Conservation (phyloP, 2,113 vertebrate species). For the Callaeas wilsoni region DNA sequence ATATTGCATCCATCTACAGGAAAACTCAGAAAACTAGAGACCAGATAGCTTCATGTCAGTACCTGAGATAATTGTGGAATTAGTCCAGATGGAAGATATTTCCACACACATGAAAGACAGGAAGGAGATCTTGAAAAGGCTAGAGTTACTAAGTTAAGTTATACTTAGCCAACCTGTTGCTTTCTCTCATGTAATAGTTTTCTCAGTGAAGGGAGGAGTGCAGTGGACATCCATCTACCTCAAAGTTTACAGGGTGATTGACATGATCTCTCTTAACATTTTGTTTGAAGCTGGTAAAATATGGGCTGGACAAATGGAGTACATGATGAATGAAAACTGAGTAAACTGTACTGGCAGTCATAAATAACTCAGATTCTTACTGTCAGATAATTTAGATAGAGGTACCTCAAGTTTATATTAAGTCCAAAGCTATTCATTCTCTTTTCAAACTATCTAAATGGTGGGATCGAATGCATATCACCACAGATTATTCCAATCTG, state of each 20-base stretch:
- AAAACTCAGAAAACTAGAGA: not conserved
- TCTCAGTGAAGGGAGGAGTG: not conserved
- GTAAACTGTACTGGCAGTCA: not conserved
- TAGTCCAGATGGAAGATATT: not conserved
- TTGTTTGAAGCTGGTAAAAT: not conserved
- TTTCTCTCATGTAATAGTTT: not conserved
- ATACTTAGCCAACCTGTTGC: not conserved
- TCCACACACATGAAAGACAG: not conserved
- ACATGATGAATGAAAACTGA: not conserved
- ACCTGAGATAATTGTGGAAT: not conserved
- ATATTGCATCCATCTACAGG: not conserved
- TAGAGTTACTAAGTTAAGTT: not conserved
- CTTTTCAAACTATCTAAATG: not conserved
- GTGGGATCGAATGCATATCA: not conserved
- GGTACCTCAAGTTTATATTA: not conserved
- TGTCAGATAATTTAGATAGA: not conserved
- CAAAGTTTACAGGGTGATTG: not conserved
- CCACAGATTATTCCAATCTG: not conserved
- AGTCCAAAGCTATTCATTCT: too few species aligned
- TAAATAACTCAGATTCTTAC: not conserved
- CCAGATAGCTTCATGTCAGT: not conserved
- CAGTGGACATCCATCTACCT: not conserved
- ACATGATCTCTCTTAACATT: not conserved
- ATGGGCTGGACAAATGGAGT: not conserved
- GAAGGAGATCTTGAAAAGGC: not conserved